Percentiles rank a stretch among this genome's conserved stretches.
These are phyloP conservation scores for Tapera naevia DNA, from an alignment of 2,797 vertebrate species.

Conservation along the genomic window DNA sequence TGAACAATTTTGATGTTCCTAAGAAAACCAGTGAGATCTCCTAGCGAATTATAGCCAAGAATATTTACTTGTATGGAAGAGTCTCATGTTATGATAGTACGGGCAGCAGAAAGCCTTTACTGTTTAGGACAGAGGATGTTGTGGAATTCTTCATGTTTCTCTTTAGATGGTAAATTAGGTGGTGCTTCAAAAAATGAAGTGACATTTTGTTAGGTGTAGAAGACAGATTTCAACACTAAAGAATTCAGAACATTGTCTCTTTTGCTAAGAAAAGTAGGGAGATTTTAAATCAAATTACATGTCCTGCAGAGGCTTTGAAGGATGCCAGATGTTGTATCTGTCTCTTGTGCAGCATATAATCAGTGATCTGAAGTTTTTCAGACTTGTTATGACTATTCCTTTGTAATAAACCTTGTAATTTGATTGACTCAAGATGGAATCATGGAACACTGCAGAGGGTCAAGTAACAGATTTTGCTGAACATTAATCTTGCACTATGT, in stretches of 20 bases:
- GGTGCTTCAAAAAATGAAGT: background rate
- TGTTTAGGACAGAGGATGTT: background rate
- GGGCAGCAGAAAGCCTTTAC: background rate
- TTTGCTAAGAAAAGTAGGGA: background rate
- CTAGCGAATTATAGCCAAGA: background rate
- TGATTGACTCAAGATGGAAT: constrained; percentile 45
- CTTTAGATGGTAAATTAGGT: background rate
- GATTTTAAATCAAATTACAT: constrained; percentile 36
- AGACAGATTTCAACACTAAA: background rate
- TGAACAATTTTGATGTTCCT: background rate
- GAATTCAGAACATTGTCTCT: background rate
- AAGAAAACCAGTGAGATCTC: background rate
- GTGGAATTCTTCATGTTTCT: background rate
- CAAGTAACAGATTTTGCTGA: background rate
- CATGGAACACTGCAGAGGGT: constrained; percentile 9
- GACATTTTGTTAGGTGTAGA: background rate
- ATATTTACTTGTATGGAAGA: background rate
- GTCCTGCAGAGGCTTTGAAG: constrained; percentile 41
- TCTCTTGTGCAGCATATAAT: constrained; percentile 51
- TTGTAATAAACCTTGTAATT: constrained; percentile 47
- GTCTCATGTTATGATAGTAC: background rate
- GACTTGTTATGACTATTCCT: constrained; percentile 42
- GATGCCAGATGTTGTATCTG: constrained; percentile 37
- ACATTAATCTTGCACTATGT: background rate
- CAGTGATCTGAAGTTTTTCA: constrained; percentile 45